A percentile compares a stretch with the other conserved stretches of the same genome.
These are phyloP conservation scores for Champsocephalus esox DNA, from an alignment of 2,797 vertebrate genomes.

Conservation along the genomic window DNA sequence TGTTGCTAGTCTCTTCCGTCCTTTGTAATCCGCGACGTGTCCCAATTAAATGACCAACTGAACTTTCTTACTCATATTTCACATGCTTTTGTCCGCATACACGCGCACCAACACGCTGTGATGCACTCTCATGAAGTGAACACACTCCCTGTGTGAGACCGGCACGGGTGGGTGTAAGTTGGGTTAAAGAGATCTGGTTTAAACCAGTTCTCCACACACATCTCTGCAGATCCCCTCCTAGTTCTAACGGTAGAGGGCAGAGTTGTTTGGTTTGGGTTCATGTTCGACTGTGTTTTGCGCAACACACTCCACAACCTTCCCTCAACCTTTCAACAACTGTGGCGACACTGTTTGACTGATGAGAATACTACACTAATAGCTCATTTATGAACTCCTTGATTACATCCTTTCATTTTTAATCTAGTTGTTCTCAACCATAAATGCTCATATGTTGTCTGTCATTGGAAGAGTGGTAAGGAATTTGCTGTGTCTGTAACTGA, in stretches of 20 bases:
- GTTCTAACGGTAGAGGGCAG: no score
- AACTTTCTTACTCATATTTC: background rate
- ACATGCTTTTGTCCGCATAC: background rate
- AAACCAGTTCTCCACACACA: slow-evolving; percentile 35
- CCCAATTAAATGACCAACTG: background rate
- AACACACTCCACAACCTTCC: background rate
- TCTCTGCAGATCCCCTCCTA: no score
- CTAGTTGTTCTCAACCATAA: background rate
- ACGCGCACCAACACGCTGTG: no score
- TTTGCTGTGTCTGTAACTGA: no score
- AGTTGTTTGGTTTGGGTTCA: no score
- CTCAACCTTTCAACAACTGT: background rate
- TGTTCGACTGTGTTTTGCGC: background rate
- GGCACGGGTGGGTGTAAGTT: background rate
- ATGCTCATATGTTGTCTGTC: background rate
- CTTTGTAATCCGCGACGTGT: background rate
- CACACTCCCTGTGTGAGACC: background rate
- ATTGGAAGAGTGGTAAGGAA: no score
- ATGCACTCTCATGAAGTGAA: background rate
- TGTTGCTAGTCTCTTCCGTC: slow-evolving; percentile 5
- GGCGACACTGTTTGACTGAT: background rate
- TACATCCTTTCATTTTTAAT: background rate
- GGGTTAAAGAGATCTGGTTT: slow-evolving; percentile 58
- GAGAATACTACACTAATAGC: background rate
- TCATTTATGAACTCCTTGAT: background rate